Conservation (phyloP, 2,888 invertebrate genomes). For the Portevinia maculata region DNA sequence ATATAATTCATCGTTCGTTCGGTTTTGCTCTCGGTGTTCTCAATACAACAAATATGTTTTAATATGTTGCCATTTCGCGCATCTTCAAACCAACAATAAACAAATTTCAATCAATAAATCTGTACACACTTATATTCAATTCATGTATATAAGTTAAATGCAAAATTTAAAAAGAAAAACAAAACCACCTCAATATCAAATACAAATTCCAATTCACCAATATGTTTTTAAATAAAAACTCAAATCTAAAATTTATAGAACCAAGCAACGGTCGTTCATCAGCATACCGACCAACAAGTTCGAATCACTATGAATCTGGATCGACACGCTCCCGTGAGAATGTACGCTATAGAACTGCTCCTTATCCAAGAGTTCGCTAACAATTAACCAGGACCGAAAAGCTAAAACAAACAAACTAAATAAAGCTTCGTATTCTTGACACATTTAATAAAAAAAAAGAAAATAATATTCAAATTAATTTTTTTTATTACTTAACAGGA, state of each 20-base stretch:
- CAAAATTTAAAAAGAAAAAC: conserved; percentile 57
- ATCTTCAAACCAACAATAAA: conserved; percentile 42
- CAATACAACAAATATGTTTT: conserved; percentile 30
- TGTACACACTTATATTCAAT: conserved; percentile 65
- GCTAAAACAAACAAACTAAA: conserved; percentile 40
- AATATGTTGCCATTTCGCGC: conserved; percentile 17
- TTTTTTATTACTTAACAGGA: conserved; percentile 34
- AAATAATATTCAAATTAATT: conserved; percentile 25
- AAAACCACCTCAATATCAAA: conserved; percentile 43
- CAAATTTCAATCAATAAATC: conserved; percentile 31
- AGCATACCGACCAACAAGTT: conserved; percentile 81
- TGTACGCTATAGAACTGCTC: conserved; percentile 82
- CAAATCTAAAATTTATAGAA: conserved; percentile 81
- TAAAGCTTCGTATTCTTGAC: conserved; percentile 44
- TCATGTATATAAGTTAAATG: conserved; percentile 58
- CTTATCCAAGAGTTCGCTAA: conserved; percentile 82
- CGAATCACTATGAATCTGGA: conserved; percentile 81
- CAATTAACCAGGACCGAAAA: conserved; percentile 51
- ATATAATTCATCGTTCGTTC: conserved; percentile 34
- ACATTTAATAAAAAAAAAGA: conserved; percentile 32
- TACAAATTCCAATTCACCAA: conserved; percentile 64
- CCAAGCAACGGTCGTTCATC: conserved; percentile 82
- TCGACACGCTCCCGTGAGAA: conserved; percentile 82
- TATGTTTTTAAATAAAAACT: conserved; percentile 77
- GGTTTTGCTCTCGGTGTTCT: conserved; percentile 20